Evolutionary conservation across 2,113 vertebrate genomes (phyloP).

Genomic region (Colistium nudipinnis): DNA sequence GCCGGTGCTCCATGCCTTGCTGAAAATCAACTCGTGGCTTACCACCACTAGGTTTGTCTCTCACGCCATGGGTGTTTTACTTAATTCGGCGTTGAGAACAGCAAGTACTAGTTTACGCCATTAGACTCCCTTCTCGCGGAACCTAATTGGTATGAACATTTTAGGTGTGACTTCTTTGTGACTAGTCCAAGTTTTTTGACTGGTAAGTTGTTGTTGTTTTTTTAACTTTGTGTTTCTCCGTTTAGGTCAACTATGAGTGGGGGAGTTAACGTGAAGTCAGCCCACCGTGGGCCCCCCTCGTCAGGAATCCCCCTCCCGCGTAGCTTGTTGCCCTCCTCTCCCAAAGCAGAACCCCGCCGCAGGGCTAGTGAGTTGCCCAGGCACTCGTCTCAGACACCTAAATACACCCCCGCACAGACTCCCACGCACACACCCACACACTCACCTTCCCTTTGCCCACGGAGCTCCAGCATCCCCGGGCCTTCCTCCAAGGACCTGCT

Average conservation of each 20-base stretch:
- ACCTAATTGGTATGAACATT: too few species aligned
- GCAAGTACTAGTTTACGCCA: conserved; percentile 8
- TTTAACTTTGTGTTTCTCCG: conserved; percentile 24
- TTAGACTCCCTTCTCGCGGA: conserved; percentile 16
- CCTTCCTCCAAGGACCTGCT: conserved; percentile 54
- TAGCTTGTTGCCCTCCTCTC: conserved; percentile 70
- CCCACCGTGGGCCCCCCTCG: conserved; percentile 55
- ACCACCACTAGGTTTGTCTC: conserved; percentile 48
- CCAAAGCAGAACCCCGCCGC: conserved; percentile 66
- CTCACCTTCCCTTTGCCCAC: conserved; percentile 56
- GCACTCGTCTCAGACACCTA: conserved; percentile 52
- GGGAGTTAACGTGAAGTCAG: conserved; percentile 76
- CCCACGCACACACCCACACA: conserved; percentile 57
- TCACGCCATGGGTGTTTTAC: conserved; percentile 16
- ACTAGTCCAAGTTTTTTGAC: too few species aligned
- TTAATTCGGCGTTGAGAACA: conserved; percentile 3
- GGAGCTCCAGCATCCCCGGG: conserved; percentile 42
- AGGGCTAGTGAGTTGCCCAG: conserved; percentile 52
- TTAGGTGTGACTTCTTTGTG: too few species aligned
- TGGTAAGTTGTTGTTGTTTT: too few species aligned
- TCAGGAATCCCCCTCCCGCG: conserved; percentile 78
- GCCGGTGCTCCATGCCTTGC: conserved; percentile 29
- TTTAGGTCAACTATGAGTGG: conserved; percentile 76
- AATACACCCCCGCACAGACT: conserved; percentile 52
- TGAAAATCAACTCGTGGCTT: conserved; percentile 66